These are phyloP conservation scores for Peromyscus aztecus DNA, from an alignment of 2,797 vertebrate species.

Conservation along the genomic window DNA sequence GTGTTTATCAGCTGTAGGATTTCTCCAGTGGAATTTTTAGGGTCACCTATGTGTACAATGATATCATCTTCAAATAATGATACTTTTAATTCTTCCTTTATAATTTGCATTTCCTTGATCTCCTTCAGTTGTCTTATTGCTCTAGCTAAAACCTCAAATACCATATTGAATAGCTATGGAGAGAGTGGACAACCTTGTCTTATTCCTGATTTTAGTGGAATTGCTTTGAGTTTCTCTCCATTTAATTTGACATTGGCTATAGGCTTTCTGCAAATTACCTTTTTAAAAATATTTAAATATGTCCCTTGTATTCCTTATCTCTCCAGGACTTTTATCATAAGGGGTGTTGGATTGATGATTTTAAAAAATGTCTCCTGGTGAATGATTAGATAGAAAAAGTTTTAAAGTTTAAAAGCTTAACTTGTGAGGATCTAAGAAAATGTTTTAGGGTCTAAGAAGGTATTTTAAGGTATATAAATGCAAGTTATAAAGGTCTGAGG, in stretches of 20 bases:
- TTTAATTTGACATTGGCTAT: background rate
- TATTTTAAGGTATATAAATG: no score
- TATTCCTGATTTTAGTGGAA: background rate
- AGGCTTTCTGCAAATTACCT: no score
- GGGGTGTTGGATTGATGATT: no score
- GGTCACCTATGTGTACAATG: background rate
- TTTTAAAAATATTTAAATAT: no score
- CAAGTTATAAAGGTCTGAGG: no score
- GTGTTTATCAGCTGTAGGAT: background rate
- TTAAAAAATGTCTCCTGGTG: no score
- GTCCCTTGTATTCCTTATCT: no score
- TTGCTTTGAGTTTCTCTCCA: background rate
- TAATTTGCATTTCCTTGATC: background rate
- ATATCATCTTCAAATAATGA: background rate
- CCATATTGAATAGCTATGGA: background rate
- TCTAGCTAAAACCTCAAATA: background rate
- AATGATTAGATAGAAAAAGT: no score
- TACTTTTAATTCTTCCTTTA: background rate
- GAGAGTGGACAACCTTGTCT: background rate
- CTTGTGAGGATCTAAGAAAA: no score
- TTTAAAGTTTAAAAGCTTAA: no score
- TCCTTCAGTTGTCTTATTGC: background rate
- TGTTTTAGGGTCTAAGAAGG: no score
- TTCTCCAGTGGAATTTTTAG: background rate
- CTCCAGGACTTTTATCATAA: no score